Evolutionary conservation across 2,797 vertebrate species (phyloP), one percentile per base, ranked within the genome.

Genomic region (Sebastes oblongus): DNA sequence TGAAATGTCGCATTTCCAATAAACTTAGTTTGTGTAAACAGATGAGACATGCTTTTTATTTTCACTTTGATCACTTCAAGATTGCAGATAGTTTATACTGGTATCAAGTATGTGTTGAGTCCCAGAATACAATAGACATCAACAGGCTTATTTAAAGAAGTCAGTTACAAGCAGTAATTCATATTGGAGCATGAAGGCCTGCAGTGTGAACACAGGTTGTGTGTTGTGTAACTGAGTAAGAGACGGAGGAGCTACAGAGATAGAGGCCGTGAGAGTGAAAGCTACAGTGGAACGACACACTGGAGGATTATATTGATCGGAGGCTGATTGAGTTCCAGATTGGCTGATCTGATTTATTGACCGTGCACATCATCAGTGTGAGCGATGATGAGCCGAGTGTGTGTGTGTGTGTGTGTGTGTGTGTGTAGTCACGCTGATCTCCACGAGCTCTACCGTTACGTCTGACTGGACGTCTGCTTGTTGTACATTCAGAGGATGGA

Each of bases 291-390:
- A 69, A 62, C 2, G 4, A 64, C 60, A 60, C 64, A 64, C 69
- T 20, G 32, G 62, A 78, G 64, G 68, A 83, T 83, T 66, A 66
- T 46, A 83, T 75, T 70, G 82, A 83, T 79, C 56, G 5, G 10
- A 59, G 79, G 85, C 92, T 95, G 92, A 95, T 88, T 75, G 81
- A 81, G 70, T 80, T 80, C 25, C 46, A 80, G 77, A 81, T 85
- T 73, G 68, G 67, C 74, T 75, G 66, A 82, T 88, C 75, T 73
- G 84, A 88, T 79, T 81, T 82, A 86, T 82, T 81, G 87, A 82
- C 54, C 16, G 12, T 66, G 72, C 61, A 62, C 70, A 84, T 86
- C 78, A 78, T 77, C 81, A 67, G 77, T 9, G 61, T 50, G 34
- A 81, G 81, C 66, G 78, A 81, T 86, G 62, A 83, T 25, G 42